Conservation (phyloP, 2,797 vertebrate genomes). For the Mormyrus proboscirostris region DNA sequence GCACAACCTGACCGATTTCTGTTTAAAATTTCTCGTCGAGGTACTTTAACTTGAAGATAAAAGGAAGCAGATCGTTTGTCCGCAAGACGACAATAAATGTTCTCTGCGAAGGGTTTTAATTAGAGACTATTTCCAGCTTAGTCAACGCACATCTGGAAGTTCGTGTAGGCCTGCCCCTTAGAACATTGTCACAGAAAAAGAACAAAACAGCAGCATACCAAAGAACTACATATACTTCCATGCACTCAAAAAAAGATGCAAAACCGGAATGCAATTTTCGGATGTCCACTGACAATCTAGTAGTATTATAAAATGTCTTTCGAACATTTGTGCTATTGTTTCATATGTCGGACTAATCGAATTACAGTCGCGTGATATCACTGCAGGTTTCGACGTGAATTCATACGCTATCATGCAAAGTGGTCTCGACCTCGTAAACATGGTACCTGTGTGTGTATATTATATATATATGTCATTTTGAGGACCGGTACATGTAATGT, state of each 20-base stretch:
- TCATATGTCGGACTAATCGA: background rate
- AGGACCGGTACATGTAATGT: background rate
- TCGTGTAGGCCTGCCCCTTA: background rate
- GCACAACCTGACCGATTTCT: background rate
- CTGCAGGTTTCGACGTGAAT: background rate
- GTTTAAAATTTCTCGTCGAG: background rate
- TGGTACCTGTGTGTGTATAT: background rate
- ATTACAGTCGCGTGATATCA: background rate
- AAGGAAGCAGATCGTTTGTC: conserved; percentile 46
- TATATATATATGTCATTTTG: background rate
- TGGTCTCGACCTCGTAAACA: background rate
- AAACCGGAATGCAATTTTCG: background rate
- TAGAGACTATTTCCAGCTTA: conserved; percentile 62
- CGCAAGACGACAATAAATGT: conserved; percentile 61
- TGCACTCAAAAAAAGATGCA: background rate
- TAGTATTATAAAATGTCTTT: background rate
- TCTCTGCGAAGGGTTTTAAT: conserved; percentile 63
- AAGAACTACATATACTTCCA: background rate
- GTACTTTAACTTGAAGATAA: background rate
- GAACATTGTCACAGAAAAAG: background rate
- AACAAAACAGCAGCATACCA: background rate
- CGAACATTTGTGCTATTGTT: background rate
- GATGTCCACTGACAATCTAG: background rate
- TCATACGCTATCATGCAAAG: background rate
- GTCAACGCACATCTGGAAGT: conserved; percentile 43